A percentile compares a stretch with the other conserved stretches of the same genome.
Evolutionary conservation across 2,888 invertebrate genomes (phyloP).

Genomic region (Pardosa pseudoannulata): DNA sequence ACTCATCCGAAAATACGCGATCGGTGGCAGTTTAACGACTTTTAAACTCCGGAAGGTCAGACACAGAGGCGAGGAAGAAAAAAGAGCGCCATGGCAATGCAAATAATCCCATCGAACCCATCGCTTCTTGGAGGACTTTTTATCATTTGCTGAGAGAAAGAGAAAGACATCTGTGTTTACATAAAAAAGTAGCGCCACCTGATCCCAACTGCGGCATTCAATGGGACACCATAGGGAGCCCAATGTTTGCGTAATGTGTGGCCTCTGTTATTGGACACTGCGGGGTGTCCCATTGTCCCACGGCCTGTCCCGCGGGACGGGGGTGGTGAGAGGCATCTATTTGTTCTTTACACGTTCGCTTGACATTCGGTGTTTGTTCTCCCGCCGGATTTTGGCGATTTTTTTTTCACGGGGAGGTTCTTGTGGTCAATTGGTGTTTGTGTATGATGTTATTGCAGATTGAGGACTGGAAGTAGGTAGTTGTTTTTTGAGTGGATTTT

Average conservation of each 20-base stretch:
- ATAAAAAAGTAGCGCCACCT: constrained; percentile 65
- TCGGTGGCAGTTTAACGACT: constrained; percentile 17
- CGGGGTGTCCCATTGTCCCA: constrained; percentile 71
- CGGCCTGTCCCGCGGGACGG: constrained; percentile 39
- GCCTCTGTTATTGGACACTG: constrained; percentile 70
- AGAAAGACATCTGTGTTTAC: constrained; percentile 62
- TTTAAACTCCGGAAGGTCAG: not conserved
- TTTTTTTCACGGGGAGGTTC: constrained; percentile 21
- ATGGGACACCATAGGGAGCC: constrained; percentile 39
- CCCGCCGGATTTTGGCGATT: constrained; percentile 33
- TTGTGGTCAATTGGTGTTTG: constrained; percentile 67
- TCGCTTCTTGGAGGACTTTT: constrained; percentile 14
- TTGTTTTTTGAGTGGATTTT: constrained; percentile 7
- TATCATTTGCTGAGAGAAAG: constrained; percentile 23
- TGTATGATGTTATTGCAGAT: constrained; percentile 52
- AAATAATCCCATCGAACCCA: not conserved
- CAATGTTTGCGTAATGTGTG: constrained; percentile 72
- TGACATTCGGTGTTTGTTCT: constrained; percentile 62
- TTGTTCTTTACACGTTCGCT: constrained; percentile 63
- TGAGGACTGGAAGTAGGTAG: constrained; percentile 4
- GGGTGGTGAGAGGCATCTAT: constrained; percentile 28
- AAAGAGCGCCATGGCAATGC: not conserved
- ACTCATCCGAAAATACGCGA: not conserved
- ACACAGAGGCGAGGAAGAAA: not conserved
- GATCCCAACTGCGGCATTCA: constrained; percentile 43